Evolutionary conservation across 2,888 invertebrate genomes (phyloP).

Genomic region (Trichogramma dendrolimi): DNA sequence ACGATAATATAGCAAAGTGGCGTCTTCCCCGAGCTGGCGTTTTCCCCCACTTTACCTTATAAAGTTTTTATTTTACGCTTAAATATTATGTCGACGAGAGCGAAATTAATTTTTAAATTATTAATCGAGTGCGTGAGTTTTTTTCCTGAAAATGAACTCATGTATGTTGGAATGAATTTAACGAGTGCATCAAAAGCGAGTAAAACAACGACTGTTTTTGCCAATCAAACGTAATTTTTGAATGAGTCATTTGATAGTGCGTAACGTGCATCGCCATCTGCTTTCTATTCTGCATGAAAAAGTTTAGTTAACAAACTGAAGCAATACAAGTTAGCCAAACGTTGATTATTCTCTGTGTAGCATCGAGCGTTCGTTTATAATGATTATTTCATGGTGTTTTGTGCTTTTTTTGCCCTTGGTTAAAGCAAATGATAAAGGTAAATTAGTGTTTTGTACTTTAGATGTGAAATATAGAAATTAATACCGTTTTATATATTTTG

Average conservation of each 20-base stretch:
- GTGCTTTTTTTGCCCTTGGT: no score
- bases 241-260: neutral
- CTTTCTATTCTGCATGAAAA: conserved; percentile 2
- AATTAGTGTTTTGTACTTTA: no score
- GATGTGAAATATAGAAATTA: no score
- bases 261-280: neutral
- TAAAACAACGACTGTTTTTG: conserved; percentile 1
- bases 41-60: no score
- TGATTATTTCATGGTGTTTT: no score
- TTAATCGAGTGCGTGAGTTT: conserved; percentile 8
- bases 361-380: no score
- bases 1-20: no score
- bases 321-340: neutral
- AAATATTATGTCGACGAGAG: conserved; percentile 19
- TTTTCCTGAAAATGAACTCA: neutral
- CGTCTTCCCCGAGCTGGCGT: no score
- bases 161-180: neutral
- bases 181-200: neutral
- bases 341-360: neutral
- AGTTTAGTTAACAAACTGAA: conserved; percentile 4
- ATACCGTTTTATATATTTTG: no score
- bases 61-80: conserved; percentile 29
- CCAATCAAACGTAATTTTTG: neutral
- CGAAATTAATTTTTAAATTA: conserved; percentile 16
- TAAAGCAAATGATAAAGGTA: no score